Base-by-base conservation (phyloP, 1,140 invertebrate species). In the Microplitis demolitor region DNA sequence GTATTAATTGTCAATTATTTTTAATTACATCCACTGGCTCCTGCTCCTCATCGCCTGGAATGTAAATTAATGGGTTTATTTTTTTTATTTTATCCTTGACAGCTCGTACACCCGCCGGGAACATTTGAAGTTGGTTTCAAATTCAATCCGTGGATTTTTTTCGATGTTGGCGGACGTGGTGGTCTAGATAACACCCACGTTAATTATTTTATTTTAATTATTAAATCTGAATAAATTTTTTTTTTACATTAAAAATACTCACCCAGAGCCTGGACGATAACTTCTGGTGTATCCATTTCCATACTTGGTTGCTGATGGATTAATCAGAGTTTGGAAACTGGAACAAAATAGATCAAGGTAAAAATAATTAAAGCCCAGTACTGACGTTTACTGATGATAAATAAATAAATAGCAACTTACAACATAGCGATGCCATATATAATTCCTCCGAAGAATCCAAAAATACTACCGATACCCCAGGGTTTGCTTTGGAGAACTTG, bases 41-140 rank as follows among this genome's bases (percentile, higher is more conserved):
- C 8, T 45, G 39, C 5, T 45, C 39, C 8, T 45, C 39, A 45
- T 45, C 11, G 39, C 39, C 5, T 45, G 39, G 39, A 45, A 45
- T 45, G 39, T 45, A 45, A 45, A 45, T 45, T 11, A 45, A 45
- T 45, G 24, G 24, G 39, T 45, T 39, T 39, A 3, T 11, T 45
- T 39, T 13, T 37, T 53, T 24, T 56, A 34, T 66, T 69, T 66
- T 67, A 73, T 66, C 64, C 53, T 72, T 73, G 39, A 51, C 83
- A 84, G 74, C 80, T 83, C 24, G 78, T 78, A 56, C 83, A 84
- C 35, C 83, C 82, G 51, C 80, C 80, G 60, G 82, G 81, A 75
- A 82, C 61, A 35, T 77, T 56, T 9, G 81, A 71, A 62, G 66
- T 76, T 37, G 75, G 63, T 11, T 81, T 76, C 33, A 73, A 72